phyloP scores from a whole-genome alignment of 2,797 vertebrate genomes.

The Xenops minutus region DNA sequence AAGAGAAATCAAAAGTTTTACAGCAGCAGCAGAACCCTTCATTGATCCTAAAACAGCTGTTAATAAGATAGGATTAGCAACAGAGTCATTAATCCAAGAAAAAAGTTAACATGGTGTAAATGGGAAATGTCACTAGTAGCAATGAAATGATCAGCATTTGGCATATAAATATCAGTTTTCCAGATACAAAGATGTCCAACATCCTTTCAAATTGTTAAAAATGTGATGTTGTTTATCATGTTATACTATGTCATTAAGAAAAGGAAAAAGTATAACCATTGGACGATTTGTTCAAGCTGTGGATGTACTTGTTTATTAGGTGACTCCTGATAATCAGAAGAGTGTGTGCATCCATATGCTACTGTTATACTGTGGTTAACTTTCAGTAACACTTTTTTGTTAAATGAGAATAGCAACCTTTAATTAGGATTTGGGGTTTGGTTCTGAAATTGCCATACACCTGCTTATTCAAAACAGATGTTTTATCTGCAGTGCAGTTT shows the following conservation, averaged over 20 bases:
- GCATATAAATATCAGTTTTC: background rate
- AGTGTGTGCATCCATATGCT: slow-evolving; percentile 10
- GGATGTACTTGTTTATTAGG: background rate
- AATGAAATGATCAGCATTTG: background rate
- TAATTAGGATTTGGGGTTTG: slow-evolving; percentile 63
- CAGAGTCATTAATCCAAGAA: slow-evolving; percentile 7
- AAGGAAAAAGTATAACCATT: background rate
- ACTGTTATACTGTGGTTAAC: slow-evolving; percentile 15
- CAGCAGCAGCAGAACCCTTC: slow-evolving; percentile 8
- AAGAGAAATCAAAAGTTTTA: slow-evolving; percentile 42
- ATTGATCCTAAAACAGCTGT: slow-evolving; percentile 38
- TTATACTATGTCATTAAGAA: background rate
- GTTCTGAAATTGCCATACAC: slow-evolving; percentile 61
- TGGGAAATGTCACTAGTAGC: background rate
- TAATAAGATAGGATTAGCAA: slow-evolving; percentile 23
- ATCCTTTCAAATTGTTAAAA: background rate
- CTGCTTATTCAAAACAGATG: slow-evolving; percentile 69
- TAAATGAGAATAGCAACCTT: slow-evolving; percentile 51
- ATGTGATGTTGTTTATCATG: background rate
- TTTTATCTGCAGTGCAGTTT: slow-evolving; percentile 63
- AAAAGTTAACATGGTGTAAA: background rate
- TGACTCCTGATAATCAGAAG: background rate
- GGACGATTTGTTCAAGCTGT: background rate
- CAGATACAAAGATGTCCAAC: background rate
- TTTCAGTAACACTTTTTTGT: slow-evolving; percentile 40